phyloP scores from a whole-genome alignment of 2,888 invertebrate genomes.

The Eudasyphora cyanicolor region DNA sequence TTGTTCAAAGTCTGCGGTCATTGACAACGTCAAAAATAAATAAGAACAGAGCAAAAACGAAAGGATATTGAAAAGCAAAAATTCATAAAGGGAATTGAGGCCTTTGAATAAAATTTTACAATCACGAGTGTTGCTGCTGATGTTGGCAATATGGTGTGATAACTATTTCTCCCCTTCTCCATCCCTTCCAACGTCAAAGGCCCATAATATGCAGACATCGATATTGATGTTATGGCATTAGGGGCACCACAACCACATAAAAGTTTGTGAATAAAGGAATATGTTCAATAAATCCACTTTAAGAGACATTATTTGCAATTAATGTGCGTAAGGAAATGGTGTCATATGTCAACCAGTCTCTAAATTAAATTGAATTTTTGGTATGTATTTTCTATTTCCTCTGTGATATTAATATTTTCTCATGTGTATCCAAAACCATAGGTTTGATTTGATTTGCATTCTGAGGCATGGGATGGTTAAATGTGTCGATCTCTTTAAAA shows the following conservation, averaged over 20 bases:
- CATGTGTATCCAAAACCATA: no score
- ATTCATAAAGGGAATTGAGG: not conserved
- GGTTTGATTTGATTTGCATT: no score
- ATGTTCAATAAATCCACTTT: not conserved
- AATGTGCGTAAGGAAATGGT: slow-evolving; percentile 1
- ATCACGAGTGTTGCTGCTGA: not conserved
- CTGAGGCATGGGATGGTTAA: no score
- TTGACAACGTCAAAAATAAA: slow-evolving; percentile 33
- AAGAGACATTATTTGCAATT: slow-evolving; percentile 18
- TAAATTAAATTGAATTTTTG: no score
- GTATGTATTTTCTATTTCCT: no score
- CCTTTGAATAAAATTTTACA: not conserved
- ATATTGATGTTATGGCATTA: not conserved
- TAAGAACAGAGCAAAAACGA: not conserved
- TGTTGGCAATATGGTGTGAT: not conserved
- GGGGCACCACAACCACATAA: not conserved
- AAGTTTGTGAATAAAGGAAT: not conserved
- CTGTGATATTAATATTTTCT: no score
- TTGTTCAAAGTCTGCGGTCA: slow-evolving; percentile 74
- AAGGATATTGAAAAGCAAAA: not conserved
- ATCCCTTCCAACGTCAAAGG: not conserved
- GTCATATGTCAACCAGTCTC: no score
- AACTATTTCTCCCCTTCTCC: not conserved
- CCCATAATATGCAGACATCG: slow-evolving; percentile 1
- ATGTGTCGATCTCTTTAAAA: no score